Evolutionary conservation across 2,113 vertebrate genomes (phyloP).

Genomic region (Aix galericulata): DNA sequence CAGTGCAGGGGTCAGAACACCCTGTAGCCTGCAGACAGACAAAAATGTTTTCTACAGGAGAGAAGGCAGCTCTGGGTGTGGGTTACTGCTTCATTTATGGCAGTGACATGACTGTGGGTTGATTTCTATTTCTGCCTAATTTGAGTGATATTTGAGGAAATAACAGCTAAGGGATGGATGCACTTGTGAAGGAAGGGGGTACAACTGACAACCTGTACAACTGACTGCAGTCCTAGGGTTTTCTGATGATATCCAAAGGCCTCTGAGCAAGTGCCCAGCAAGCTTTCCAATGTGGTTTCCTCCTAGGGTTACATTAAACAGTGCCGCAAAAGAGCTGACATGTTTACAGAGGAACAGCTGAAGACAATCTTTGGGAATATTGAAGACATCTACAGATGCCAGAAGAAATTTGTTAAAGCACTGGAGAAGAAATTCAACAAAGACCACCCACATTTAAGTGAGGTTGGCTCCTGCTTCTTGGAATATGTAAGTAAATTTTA

Average conservation of each 20-base stretch:
- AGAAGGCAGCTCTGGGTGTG: not conserved
- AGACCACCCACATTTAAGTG: slow-evolving; percentile 90
- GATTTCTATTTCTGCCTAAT: not conserved
- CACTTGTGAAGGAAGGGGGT: not conserved
- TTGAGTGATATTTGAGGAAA: not conserved
- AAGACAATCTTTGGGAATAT: slow-evolving; percentile 93
- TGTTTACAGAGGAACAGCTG: slow-evolving; percentile 95
- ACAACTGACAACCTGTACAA: not conserved
- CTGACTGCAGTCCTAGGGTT: not conserved
- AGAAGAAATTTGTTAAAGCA: slow-evolving; percentile 90
- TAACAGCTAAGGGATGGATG: not conserved
- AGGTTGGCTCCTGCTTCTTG: slow-evolving; percentile 95
- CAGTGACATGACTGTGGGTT: not conserved
- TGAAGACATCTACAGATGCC: slow-evolving; percentile 94
- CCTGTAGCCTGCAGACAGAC: rapidly evolving
- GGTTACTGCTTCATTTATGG: not conserved
- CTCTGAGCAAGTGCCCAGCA: not conserved
- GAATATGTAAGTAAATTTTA: slow-evolving; percentile 85
- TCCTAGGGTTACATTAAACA: slow-evolving; percentile 93
- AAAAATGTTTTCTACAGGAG: not conserved
- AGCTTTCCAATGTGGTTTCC: not conserved
- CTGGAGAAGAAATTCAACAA: slow-evolving; percentile 93
- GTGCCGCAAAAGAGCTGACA: slow-evolving; percentile 91
- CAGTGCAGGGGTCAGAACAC: not conserved
- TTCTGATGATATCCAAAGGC: not conserved